Base-by-base conservation (phyloP, 2,113 vertebrate genomes). In the Trochalopteron elliotii region DNA sequence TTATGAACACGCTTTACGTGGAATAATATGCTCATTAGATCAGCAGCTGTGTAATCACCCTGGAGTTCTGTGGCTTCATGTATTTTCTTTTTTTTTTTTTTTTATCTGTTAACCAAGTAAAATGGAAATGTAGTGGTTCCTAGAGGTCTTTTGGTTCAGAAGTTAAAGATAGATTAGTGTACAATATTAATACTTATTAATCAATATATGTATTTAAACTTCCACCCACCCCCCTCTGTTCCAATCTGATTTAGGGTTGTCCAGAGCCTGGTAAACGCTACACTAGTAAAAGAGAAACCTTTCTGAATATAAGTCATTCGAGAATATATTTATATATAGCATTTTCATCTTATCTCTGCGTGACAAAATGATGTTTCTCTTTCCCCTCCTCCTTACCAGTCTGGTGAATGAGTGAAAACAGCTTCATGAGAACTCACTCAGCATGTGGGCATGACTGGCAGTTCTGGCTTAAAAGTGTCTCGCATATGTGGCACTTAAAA, bases 201-300 rank as follows among this genome's bases (percentile, higher is more conserved):
- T 65, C 9, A 44, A 63, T 47, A 27, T 21, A 27, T 61, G 5
- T 63, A 23, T 37, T 18, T 8, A 12, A 11, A 7, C 5, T 2
- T 2, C 4, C 20, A 8, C 7, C 5, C 4, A 30, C 12, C 4
- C 10, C 22, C 0, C 28, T 55, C 24, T 37, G 13, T 24, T 23
- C 31, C 23, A 69, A 44, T 52, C 50, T 55, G 55, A 67, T 86
- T 33, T 15, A 21, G 20, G 24, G 17, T 19, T 92, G 35, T 56
- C 45, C 0, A 5, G 40, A 72, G 61, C 35, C 50, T 72, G 24
- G 27, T 57, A 40, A 68, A 91, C 15, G 30, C 14, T 13, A 23
- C 7, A 45, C n/a, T 16, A 61, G 31, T 37, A 69, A 49, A 79
- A 33, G 3, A 35, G 42, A 27, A 86, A 35, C 7, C 8, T 61